phyloP scores from a whole-genome alignment of 2,797 vertebrate species.

The Hirundo rustica region DNA sequence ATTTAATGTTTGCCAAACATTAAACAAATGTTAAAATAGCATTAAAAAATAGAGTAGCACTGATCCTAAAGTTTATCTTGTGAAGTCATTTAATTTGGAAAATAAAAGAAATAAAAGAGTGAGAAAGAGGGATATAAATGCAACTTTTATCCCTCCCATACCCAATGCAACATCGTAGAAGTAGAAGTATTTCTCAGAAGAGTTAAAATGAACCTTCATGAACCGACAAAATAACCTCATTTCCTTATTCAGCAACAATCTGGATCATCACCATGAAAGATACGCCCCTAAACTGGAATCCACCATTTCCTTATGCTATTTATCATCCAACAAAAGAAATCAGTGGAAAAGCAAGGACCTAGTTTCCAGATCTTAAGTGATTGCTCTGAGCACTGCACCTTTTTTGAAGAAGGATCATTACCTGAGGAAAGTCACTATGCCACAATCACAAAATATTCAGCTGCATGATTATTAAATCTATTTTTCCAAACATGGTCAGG shows the following conservation, averaged over 20 bases:
- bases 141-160: background rate
- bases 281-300: background rate
- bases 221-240: background rate
- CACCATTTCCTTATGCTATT: background rate
- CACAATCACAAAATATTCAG: background rate
- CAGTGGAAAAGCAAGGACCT: background rate
- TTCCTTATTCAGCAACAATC: background rate
- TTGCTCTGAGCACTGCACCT: background rate
- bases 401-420: background rate
- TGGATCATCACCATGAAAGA: background rate
- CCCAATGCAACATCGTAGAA: background rate
- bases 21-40: background rate
- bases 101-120: background rate
- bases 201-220: background rate
- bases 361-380: background rate
- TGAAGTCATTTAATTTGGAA: background rate
- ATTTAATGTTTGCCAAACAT: background rate
- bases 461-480: background rate
- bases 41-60: background rate
- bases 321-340: background rate
- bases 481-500: background rate
- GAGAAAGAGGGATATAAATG: background rate
- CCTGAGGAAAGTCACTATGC: background rate
- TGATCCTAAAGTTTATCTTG: background rate
- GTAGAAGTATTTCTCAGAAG: background rate